Evolutionary conservation across 1,140 invertebrate species (phyloP).

Genomic region (Lepidostoma basale): DNA sequence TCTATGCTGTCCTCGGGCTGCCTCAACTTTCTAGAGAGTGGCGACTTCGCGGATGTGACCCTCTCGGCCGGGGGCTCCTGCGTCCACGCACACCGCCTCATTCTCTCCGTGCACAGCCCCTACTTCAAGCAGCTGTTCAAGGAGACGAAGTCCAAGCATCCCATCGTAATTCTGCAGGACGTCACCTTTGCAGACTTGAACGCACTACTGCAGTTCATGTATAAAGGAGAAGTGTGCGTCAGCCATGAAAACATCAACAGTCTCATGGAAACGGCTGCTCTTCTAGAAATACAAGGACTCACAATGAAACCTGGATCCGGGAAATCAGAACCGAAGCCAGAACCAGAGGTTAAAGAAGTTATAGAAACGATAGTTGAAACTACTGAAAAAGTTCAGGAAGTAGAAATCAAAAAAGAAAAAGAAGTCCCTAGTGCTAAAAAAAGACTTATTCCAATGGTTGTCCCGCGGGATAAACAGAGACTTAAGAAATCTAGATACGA

Average conservation of each 20-base stretch:
- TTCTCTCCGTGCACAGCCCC: slow-evolving; percentile 73
- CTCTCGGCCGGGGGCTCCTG: slow-evolving; percentile 72
- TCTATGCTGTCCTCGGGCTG: slow-evolving; percentile 74
- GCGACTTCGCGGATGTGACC: slow-evolving; percentile 76
- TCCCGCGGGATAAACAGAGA: neutral
- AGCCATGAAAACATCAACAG: slow-evolving; percentile 78
- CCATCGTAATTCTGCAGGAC: slow-evolving; percentile 82
- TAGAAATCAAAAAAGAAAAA: neutral
- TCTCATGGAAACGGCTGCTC: slow-evolving; percentile 80
- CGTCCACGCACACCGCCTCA: slow-evolving; percentile 73
- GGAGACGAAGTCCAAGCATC: slow-evolving; percentile 82
- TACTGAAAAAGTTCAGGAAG: neutral
- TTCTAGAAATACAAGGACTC: slow-evolving; percentile 80
- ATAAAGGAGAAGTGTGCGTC: slow-evolving; percentile 84
- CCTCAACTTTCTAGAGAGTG: slow-evolving; percentile 68
- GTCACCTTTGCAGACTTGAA: slow-evolving; percentile 77
- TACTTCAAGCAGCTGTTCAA: slow-evolving; percentile 76
- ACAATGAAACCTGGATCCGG: slow-evolving; percentile 50
- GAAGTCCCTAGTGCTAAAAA: neutral
- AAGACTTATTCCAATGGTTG: neutral
- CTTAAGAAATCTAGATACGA: neutral
- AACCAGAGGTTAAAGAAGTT: neutral
- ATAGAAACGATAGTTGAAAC: neutral
- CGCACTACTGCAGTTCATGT: slow-evolving; percentile 83
- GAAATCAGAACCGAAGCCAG: neutral